phyloP scores from a whole-genome alignment of 2,888 invertebrate species.

The Eilema griseolum region DNA sequence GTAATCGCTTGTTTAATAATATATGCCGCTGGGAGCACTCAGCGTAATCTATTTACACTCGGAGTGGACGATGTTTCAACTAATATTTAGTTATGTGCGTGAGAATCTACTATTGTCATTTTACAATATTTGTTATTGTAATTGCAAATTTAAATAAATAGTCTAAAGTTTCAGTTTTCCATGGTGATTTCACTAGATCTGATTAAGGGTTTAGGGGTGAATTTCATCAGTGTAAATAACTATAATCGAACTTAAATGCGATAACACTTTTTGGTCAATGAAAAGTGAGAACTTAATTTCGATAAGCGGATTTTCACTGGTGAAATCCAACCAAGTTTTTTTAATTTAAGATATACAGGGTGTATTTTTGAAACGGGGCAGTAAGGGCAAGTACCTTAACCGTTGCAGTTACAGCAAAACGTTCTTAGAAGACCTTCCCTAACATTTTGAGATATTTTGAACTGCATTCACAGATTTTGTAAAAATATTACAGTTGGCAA shows the following conservation, averaged over 20 bases:
- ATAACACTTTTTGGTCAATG: neutral
- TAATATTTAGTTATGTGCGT: conserved; percentile 49
- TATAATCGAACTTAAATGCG: neutral
- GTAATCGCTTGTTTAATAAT: conserved; percentile 77
- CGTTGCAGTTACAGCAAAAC: no score
- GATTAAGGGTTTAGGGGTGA: neutral
- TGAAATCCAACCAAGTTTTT: neutral
- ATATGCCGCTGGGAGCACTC: conserved; percentile 63
- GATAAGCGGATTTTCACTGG: neutral
- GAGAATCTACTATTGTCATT: conserved; percentile 39
- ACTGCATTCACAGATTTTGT: no score
- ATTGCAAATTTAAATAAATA: neutral
- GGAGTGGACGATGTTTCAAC: conserved; percentile 56
- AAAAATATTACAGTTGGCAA: no score
- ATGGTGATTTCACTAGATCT: no score
- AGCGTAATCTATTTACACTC: conserved; percentile 64
- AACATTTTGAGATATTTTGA: no score
- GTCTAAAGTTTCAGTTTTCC: no score
- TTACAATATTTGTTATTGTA: conserved; percentile 19
- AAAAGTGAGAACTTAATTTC: neutral
- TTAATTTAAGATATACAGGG: no score
- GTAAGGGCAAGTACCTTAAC: no score
- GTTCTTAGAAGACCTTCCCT: no score
- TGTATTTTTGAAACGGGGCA: no score
- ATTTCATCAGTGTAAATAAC: neutral